Conservation (phyloP, 2,797 vertebrate genomes). For the Chanos chanos region DNA sequence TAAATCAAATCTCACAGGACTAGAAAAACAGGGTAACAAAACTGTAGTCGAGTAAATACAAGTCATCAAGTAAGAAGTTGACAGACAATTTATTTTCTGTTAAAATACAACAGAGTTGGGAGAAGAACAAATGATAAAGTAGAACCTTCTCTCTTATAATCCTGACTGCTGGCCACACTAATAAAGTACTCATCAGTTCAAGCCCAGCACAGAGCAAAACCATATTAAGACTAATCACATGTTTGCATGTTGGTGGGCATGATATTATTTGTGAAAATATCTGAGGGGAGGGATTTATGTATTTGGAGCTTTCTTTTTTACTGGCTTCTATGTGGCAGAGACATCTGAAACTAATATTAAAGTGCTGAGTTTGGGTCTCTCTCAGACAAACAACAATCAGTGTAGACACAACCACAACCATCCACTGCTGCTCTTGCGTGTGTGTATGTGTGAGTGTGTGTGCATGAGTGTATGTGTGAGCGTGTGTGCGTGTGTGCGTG, state of each 20-base stretch:
- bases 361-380: no score
- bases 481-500: neutral
- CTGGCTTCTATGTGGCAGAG: no score
- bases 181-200: slow-evolving; percentile 35
- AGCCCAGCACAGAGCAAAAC: slow-evolving; percentile 19
- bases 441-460: slow-evolving; percentile 4
- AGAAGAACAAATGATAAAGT: slow-evolving; percentile 5
- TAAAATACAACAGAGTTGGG: slow-evolving; percentile 28
- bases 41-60: slow-evolving; percentile 32
- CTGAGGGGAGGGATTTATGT: neutral
- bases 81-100: slow-evolving; percentile 36
- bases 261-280: neutral
- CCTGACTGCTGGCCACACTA: slow-evolving; percentile 29
- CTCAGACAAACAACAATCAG: no score
- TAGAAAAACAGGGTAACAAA: slow-evolving; percentile 24
- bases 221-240: slow-evolving; percentile 30
- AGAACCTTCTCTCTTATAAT: slow-evolving; percentile 7
- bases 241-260: neutral
- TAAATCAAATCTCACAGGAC: slow-evolving; percentile 20
- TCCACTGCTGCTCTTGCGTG: neutral
- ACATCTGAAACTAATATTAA: no score
- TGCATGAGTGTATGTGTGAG: no score
- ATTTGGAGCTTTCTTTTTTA: neutral
- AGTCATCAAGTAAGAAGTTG: slow-evolving; percentile 37
- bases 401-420: no score